Conservation (phyloP, 1,140 invertebrate species). For the Drosophila orena region DNA sequence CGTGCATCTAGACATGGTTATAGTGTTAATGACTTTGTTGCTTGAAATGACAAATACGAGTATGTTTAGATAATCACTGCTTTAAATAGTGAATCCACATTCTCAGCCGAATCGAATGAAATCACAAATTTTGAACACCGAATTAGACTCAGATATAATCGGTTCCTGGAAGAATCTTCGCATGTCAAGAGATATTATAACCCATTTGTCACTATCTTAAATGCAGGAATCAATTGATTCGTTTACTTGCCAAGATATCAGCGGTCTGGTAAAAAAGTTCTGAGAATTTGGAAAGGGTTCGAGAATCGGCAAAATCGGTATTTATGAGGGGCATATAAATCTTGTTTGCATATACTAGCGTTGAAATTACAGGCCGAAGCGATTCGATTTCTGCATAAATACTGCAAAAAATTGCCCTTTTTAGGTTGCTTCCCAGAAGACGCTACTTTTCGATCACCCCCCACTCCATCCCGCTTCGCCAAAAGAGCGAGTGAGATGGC, state of each 20-base stretch:
- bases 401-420: constrained; percentile 38
- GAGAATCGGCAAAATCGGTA: constrained; percentile 10
- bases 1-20: not conserved
- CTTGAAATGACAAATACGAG: not conserved
- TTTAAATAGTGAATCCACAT: not conserved
- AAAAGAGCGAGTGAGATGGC: constrained; percentile 26
- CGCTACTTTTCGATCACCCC: not conserved
- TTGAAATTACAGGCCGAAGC: constrained; percentile 19
- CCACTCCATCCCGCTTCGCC: not conserved
- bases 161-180: constrained; percentile 1
- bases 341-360: constrained; percentile 33
- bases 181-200: not conserved
- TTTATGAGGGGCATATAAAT: constrained; percentile 33
- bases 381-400: constrained; percentile 50
- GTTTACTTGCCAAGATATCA: not conserved
- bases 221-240: constrained; percentile 10
- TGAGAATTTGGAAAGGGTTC: not conserved
- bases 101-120: not conserved
- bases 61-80: not conserved
- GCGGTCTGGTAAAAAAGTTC: constrained; percentile 8
- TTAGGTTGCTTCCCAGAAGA: constrained; percentile 28
- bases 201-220: constrained; percentile 12
- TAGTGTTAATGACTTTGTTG: constrained; percentile 1
- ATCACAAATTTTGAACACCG: too few species aligned
- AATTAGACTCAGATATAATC: not conserved